Evolutionary conservation across 2,888 invertebrate genomes (phyloP).

Genomic region (Rhyacophila evoluta): DNA sequence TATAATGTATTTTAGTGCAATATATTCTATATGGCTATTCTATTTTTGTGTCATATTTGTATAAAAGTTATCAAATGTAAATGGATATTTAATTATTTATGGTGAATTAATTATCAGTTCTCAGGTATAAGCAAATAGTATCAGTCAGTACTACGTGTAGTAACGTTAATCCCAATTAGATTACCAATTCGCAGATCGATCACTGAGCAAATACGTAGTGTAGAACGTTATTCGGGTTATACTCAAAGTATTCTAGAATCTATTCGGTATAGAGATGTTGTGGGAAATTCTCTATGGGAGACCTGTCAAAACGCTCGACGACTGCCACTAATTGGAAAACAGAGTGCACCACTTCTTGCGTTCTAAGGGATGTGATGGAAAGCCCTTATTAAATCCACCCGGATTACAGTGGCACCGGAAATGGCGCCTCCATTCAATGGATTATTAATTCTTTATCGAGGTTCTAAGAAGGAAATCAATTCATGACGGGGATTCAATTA

Average conservation of each 20-base stretch:
- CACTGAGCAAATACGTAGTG: too few relatives aligned
- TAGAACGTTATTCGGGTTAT: neutral
- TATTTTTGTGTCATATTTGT: too few relatives aligned
- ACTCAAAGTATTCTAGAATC: neutral
- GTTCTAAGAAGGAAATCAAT: slow-evolving; percentile 6
- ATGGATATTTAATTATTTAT: too few relatives aligned
- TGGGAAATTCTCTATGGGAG: slow-evolving; percentile 11
- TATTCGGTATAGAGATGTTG: neutral
- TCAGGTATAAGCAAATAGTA: too few relatives aligned
- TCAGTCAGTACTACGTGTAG: too few relatives aligned
- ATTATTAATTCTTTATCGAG: neutral
- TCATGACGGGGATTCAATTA: neutral
- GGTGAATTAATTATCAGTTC: too few relatives aligned
- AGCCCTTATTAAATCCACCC: slow-evolving; percentile 36
- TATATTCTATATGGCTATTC: too few relatives aligned
- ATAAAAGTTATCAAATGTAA: too few relatives aligned
- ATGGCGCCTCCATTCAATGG: neutral
- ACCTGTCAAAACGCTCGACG: slow-evolving; percentile 45
- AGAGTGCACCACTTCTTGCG: slow-evolving; percentile 49
- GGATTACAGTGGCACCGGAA: slow-evolving; percentile 31
- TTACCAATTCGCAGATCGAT: too few relatives aligned
- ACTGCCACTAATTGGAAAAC: slow-evolving; percentile 50
- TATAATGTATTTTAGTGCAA: too few relatives aligned
- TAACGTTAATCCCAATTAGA: too few relatives aligned
- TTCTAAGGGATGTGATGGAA: slow-evolving; percentile 41